Evolutionary conservation across 2,113 vertebrate genomes (phyloP).

Genomic region (Upupa epops): DNA sequence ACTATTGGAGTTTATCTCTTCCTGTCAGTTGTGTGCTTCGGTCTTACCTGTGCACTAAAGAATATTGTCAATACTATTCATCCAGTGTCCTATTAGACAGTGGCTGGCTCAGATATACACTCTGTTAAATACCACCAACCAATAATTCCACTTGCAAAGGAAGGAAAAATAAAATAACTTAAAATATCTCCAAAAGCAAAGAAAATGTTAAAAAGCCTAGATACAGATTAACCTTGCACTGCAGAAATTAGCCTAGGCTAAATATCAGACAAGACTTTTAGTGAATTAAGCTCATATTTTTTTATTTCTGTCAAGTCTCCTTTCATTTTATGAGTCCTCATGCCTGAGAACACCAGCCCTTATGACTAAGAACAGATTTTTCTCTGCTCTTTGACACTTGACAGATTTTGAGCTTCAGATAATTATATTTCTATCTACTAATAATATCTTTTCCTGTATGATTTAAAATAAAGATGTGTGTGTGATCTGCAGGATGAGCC

Average conservation of each 20-base stretch:
- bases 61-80: background rate
- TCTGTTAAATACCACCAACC: background rate
- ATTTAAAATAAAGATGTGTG: background rate
- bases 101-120: background rate
- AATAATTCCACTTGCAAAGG: background rate
- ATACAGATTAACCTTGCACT: background rate
- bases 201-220: background rate
- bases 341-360: background rate
- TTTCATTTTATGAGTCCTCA: background rate
- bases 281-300: background rate
- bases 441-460: background rate
- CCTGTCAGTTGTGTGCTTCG: background rate
- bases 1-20: background rate
- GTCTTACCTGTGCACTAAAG: background rate
- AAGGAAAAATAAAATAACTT: background rate
- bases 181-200: background rate
- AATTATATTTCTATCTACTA: background rate
- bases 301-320: background rate
- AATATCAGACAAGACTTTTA: background rate
- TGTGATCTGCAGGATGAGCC: background rate
- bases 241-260: background rate
- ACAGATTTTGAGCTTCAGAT: background rate
- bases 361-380: background rate
- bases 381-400: background rate
- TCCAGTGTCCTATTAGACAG: background rate